A percentile compares a stretch with the other conserved stretches of the same genome.
Conservation (phyloP, 92 coral and sea anemone genomes). For the Montipora capitata region DNA sequence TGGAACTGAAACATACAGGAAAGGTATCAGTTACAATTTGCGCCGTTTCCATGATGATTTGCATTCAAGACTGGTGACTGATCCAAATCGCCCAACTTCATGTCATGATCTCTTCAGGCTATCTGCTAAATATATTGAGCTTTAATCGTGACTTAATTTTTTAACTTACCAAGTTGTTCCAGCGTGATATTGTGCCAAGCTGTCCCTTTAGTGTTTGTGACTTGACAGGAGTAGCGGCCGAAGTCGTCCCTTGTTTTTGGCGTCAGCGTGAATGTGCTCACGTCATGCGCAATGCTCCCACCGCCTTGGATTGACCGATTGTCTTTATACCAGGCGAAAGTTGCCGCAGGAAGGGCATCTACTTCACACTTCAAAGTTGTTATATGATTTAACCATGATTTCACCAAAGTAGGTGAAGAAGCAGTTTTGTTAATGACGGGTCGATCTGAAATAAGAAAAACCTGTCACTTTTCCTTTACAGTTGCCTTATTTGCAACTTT, state of each 20-base stretch:
- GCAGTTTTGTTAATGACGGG: conserved; percentile 21
- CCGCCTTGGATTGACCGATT: conserved; percentile 10
- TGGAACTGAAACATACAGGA: conserved; percentile 11
- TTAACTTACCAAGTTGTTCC: conserved; percentile 50
- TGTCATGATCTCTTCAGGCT: too few relatives aligned
- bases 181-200: conserved; percentile 30
- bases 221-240: conserved; percentile 55
- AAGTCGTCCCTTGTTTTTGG: conserved; percentile 39
- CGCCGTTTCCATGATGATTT: too few relatives aligned
- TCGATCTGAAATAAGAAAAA: conserved; percentile 5
- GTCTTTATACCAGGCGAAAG: conserved; percentile 41
- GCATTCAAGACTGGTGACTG: too few relatives aligned
- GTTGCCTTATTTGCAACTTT: too few relatives aligned
- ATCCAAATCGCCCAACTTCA: too few relatives aligned
- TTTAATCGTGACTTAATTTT: not conserved
- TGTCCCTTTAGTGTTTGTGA: conserved; percentile 49
- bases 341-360: conserved; percentile 30
- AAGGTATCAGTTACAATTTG: not conserved
- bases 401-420: conserved; percentile 2
- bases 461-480: not conserved
- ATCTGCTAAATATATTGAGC: too few relatives aligned
- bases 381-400: conserved; percentile 24
- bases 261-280: conserved; percentile 21
- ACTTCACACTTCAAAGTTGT: conserved; percentile 28
- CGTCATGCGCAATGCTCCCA: not conserved